phyloP scores from a whole-genome alignment of 2,888 invertebrate genomes.

The Mesochorus sp. region DNA sequence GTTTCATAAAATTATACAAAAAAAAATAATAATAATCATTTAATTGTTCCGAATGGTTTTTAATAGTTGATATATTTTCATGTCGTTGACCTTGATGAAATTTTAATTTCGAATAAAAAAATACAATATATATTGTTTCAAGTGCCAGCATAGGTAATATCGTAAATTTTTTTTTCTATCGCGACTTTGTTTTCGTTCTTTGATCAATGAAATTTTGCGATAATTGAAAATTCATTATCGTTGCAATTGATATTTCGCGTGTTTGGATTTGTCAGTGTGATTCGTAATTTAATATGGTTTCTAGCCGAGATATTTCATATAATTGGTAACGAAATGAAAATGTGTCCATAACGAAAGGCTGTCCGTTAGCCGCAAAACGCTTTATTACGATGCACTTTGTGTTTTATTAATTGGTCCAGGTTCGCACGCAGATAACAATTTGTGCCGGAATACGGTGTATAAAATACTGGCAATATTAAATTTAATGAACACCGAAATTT shows the following conservation, averaged over 20 bases:
- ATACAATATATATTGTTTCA: no score
- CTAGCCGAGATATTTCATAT: neutral
- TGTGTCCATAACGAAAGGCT: no score
- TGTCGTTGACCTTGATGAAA: no score
- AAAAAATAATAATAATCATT: no score
- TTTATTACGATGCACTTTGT: constrained; percentile 28
- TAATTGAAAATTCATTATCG: constrained; percentile 1
- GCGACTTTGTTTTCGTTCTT: neutral
- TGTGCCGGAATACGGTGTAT: neutral
- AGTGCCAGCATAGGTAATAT: neutral
- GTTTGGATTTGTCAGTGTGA: neutral
- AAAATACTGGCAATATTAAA: neutral
- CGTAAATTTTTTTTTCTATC: neutral
- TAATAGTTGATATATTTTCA: no score
- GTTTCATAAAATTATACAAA: neutral
- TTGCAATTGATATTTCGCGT: neutral
- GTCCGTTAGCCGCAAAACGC: no score
- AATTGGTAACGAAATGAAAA: constrained; percentile 20
- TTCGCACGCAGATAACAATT: neutral
- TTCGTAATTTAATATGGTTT: neutral
- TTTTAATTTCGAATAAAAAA: no score
- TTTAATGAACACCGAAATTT: constrained; percentile 6
- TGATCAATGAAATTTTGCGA: neutral
- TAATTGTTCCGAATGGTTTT: no score
- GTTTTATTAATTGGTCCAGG: neutral